A percentile compares a stretch with the other conserved stretches of the same genome.
Evolutionary conservation across 2,888 invertebrate genomes (phyloP).

Genomic region (Cryptosula pallasiana): DNA sequence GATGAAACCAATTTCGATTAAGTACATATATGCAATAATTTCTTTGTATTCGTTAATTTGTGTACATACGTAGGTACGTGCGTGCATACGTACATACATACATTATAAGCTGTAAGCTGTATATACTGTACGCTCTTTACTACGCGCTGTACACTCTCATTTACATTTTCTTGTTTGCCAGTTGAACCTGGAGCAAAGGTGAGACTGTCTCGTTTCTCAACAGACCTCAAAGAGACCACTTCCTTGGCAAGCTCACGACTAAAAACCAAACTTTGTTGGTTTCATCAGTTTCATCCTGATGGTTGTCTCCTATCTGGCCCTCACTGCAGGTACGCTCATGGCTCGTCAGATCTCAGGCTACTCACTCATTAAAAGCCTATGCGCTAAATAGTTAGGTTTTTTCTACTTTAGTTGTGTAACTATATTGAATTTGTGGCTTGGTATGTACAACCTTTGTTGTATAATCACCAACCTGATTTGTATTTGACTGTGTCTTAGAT

Average conservation of each 20-base stretch:
- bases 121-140: too few species aligned
- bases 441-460: too few species aligned
- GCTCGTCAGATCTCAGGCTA: conserved; percentile 32
- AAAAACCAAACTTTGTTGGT: conserved; percentile 67
- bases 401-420: too few species aligned
- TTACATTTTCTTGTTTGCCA: conserved; percentile 31
- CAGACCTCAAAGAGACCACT: conserved; percentile 29
- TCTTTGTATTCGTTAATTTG: not conserved
- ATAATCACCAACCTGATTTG: too few species aligned
- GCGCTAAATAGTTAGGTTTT: too few species aligned
- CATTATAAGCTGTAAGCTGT: too few species aligned
- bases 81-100: not conserved
- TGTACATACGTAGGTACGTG: not conserved
- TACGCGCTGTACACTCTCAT: too few species aligned
- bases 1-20: too few species aligned
- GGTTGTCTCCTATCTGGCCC: conserved; percentile 68
- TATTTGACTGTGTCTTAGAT: too few species aligned
- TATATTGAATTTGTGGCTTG: too few species aligned
- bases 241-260: conserved; percentile 25
- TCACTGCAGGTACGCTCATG: conserved; percentile 72
- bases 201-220: conserved; percentile 39
- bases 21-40: not conserved
- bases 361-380: not conserved
- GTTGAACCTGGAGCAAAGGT: conserved; percentile 40
- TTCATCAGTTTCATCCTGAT: conserved; percentile 74